Evolutionary conservation across 2,113 vertebrate species (phyloP), one percentile per base, ranked within the genome.

Genomic region (Trinectes maculatus): DNA sequence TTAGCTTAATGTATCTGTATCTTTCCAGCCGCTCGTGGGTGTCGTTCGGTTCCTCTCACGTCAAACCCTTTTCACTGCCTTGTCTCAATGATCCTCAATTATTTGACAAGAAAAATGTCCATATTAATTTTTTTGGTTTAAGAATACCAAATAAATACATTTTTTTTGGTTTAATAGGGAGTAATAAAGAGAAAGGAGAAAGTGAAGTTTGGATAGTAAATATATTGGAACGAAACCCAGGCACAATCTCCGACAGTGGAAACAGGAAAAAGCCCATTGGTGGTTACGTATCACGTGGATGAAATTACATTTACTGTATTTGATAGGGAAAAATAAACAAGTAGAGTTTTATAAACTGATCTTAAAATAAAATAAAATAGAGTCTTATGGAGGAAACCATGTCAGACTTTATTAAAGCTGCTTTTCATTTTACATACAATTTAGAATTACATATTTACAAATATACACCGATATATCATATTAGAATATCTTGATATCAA

Each of bases 401-500:
- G 58, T 90, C 82, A 81, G 74, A 89, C 78, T 93, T 93, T 93
- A 93, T 92, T 93, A 89, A 92, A 91, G 88, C 76, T 78, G 85
- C 71, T 87, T 90, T 82, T 90, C 56, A 84, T 86, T 86, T 79
- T 91, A 86, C 83, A 87, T 91, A 91, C 85, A 92, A 82, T 79
- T 89, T 82, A 91, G 85, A 92, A 87, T 91, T 93, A 93, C 90
- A 93, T 92, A 92, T 93, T 71, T 93, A 93, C 88, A 91, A 90
- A 85, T 93, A 70, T 91, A 92, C 86, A 89, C 62, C 49, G 51
- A 81, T 82, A 89, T 82, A 57, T 82, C 66, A 80, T 64, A 76
- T 87, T 54, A 71, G 76, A 84, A 82, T 68, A 84, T 80, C 58
- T 81, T 79, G 40, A 83, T 85, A 85, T 89, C 72, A 65, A 89